Evolutionary conservation across 2,888 invertebrate species (phyloP).

Genomic region (Apamea sordens): DNA sequence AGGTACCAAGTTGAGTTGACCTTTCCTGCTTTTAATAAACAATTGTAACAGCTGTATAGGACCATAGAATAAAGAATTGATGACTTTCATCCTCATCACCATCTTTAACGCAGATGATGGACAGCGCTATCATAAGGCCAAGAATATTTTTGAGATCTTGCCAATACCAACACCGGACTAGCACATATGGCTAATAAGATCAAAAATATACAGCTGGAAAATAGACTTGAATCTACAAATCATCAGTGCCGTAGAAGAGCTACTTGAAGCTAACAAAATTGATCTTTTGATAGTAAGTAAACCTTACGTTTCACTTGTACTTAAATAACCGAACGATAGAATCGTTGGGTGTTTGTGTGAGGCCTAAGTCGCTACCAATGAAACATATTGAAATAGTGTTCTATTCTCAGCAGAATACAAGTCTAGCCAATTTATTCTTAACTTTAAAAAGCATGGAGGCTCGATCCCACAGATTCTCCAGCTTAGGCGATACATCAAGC

Average conservation of each 20-base stretch:
- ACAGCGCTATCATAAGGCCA: slow-evolving; percentile 15
- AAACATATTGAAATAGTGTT: background rate
- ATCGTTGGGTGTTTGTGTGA: background rate
- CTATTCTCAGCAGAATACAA: slow-evolving; percentile 21
- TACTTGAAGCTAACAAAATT: background rate
- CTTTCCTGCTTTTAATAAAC: slow-evolving; percentile 51
- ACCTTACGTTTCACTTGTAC: background rate
- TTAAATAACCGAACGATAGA: background rate
- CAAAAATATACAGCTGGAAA: slow-evolving; percentile 7
- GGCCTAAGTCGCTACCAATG: background rate
- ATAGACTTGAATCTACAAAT: background rate
- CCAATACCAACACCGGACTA: slow-evolving; percentile 21
- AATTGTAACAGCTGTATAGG: slow-evolving; percentile 21
- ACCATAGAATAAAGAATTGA: background rate
- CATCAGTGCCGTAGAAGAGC: background rate
- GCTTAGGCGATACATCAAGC: background rate
- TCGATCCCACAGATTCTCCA: slow-evolving; percentile 10
- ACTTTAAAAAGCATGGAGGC: background rate
- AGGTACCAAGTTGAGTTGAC: slow-evolving; percentile 58
- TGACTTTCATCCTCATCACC: background rate
- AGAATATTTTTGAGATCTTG: slow-evolving; percentile 27
- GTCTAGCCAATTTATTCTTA: slow-evolving; percentile 4
- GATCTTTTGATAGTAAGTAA: background rate
- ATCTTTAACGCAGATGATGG: slow-evolving; percentile 8
- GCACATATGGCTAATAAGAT: slow-evolving; percentile 6